Evolutionary conservation across 2,888 invertebrate species (phyloP).

Genomic region (Diplolepis rosae): DNA sequence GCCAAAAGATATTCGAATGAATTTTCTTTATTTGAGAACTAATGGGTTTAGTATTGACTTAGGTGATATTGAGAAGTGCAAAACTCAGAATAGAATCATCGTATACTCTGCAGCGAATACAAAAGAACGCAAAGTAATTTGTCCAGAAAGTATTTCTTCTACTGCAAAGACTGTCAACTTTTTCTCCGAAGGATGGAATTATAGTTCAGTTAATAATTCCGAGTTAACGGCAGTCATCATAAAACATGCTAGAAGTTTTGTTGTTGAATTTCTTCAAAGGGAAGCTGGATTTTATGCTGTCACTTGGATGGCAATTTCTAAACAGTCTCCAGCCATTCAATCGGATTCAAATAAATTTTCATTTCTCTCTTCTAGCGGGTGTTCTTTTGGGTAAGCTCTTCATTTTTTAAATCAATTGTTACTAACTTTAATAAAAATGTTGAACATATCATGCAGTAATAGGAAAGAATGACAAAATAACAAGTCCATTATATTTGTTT

Average conservation of each 20-base stretch:
- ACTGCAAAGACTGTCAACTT: conserved; percentile 76
- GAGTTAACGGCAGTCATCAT: conserved; percentile 56
- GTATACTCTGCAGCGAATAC: conserved; percentile 83
- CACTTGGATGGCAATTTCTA: conserved; percentile 87
- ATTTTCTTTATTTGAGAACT: conserved; percentile 83
- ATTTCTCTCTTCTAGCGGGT: conserved; percentile 76
- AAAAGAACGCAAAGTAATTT: conserved; percentile 79
- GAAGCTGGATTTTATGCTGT: conserved; percentile 84
- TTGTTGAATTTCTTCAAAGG: conserved; percentile 84
- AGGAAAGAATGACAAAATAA: no score
- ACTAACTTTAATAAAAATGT: background rate
- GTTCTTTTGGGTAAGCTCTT: conserved; percentile 79
- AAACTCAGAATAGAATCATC: conserved; percentile 82
- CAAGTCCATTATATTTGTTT: no score
- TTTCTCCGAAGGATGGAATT: conserved; percentile 77
- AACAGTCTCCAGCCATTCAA: conserved; percentile 73
- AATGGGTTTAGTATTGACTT: conserved; percentile 78
- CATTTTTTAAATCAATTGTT: background rate
- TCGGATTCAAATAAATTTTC: conserved; percentile 59
- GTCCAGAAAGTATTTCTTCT: conserved; percentile 76
- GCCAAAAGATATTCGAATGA: conserved; percentile 81
- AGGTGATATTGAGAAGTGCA: conserved; percentile 75
- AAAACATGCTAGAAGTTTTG: conserved; percentile 81
- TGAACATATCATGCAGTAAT: no score
- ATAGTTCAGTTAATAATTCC: conserved; percentile 46